Base-by-base conservation (phyloP, 2,113 vertebrate species). In the Larimichthys polyactis region DNA sequence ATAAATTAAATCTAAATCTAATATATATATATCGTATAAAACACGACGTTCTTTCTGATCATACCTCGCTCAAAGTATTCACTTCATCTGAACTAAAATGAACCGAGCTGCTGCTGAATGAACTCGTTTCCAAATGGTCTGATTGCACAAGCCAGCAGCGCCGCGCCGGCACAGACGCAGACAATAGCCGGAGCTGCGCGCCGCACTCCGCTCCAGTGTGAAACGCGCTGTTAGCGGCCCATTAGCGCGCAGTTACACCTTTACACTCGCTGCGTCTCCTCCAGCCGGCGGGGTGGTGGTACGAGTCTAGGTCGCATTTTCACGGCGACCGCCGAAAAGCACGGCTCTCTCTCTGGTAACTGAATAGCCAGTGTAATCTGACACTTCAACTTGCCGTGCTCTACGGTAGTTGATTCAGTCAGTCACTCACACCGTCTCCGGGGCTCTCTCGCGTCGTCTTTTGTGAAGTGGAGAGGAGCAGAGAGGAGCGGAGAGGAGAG, bases 381-480 rank as follows among this genome's bases (percentile, higher is more conserved):
- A 99, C 98, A 98, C 98, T 99, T 97, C 97, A 99, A 99, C 97
- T 99, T 98, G 97, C 98, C 96, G 95, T 95, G 97, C 97, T 97
- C 96, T 94, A 96, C 96, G 97, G 96, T 96, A 98, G 97, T 98
- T 98, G 97, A 98, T 98, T 97, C 98, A 98, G 97, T 97, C 97
- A 98, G 95, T 98, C 97, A 97, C 96, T 97, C 97, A 96, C 97
- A 95, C 95, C 95, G 92, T 92, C 97, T 95, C 95, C 94, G 96
- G 96, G 95, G 96, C 94, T 96, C 94, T 96, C 96, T 95, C 96
- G 90, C 96, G 95, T 96, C 94, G 95, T 96, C 96, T 96, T 96
- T 96, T 97, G 96, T 95, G 95, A 94, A 95, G 94, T 93, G 94
- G 91, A 95, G 81, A 11, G 70, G 70, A 75, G 83, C 71, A 27